phyloP scores from a whole-genome alignment of 2,888 invertebrate species.

The Mesoligia furuncula region DNA sequence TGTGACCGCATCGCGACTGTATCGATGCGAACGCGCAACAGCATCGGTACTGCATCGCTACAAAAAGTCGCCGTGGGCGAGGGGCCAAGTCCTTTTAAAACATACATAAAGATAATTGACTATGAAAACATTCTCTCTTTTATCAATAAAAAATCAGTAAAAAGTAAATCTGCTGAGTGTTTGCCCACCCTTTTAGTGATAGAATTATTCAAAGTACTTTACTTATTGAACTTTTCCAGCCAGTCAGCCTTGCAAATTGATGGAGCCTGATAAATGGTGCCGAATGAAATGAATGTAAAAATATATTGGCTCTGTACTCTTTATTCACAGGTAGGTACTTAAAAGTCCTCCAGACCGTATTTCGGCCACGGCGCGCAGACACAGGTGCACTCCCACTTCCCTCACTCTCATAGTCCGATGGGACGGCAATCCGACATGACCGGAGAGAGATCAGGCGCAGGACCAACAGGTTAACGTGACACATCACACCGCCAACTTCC shows the following conservation, averaged over 20 bases:
- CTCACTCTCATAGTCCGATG: too few relatives aligned
- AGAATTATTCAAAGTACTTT: constrained; percentile 42
- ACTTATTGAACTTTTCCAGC: constrained; percentile 46
- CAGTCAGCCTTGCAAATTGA: constrained; percentile 41
- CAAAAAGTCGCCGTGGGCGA: too few relatives aligned
- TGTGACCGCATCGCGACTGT: too few relatives aligned
- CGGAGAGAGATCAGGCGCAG: too few relatives aligned
- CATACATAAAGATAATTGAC: background rate
- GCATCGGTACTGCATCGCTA: too few relatives aligned
- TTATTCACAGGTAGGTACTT: background rate
- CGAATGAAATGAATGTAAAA: constrained; percentile 15
- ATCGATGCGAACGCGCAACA: too few relatives aligned
- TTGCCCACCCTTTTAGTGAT: constrained; percentile 40
- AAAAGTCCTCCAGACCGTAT: too few relatives aligned
- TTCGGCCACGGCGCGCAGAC: too few relatives aligned
- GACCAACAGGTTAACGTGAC: too few relatives aligned
- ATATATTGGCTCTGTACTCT: constrained; percentile 16
- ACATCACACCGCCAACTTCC: too few relatives aligned
- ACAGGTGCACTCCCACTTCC: too few relatives aligned
- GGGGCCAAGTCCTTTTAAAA: constrained; percentile 4
- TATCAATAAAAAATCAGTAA: constrained; percentile 33
- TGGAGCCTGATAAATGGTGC: constrained; percentile 34
- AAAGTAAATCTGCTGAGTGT: constrained; percentile 25
- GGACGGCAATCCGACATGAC: too few relatives aligned
- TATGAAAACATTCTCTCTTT: constrained; percentile 17